Conservation (phyloP, 2,797 vertebrate species). For the Lycodopsis pacificus region DNA sequence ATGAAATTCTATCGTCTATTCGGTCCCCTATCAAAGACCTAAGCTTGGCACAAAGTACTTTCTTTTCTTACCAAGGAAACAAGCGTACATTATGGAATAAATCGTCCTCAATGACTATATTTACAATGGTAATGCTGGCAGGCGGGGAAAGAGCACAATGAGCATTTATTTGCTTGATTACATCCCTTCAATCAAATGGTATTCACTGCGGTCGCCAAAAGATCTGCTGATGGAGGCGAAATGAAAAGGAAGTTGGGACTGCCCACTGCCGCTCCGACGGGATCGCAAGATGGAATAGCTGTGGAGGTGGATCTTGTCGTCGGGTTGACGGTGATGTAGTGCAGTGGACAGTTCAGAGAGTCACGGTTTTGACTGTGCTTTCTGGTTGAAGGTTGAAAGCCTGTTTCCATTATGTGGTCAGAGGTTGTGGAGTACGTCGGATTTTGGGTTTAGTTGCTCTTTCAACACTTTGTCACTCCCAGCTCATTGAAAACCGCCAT, state of each 20-base stretch:
- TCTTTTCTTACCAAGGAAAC: background rate
- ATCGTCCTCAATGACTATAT: conserved; percentile 39
- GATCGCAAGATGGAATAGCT: background rate
- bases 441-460: background rate
- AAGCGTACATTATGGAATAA: conserved; percentile 27
- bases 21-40: conserved; percentile 5
- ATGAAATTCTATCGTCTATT: conserved; percentile 16
- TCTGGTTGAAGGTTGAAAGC: background rate
- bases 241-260: conserved; percentile 28
- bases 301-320: background rate
- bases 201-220: conserved; percentile 40
- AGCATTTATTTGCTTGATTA: conserved; percentile 50
- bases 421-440: background rate
- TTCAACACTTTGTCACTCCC: too few species aligned
- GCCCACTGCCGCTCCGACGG: background rate
- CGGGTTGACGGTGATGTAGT: background rate
- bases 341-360: background rate
- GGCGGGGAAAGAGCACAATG: conserved; percentile 44
- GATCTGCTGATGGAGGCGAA: conserved; percentile 11
- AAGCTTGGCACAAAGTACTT: background rate
- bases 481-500: too few species aligned
- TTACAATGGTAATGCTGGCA: conserved; percentile 30
- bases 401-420: background rate
- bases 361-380: background rate
- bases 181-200: conserved; percentile 55